Conservation (phyloP, 2,113 vertebrate genomes). For the Centropus bengalensis region DNA sequence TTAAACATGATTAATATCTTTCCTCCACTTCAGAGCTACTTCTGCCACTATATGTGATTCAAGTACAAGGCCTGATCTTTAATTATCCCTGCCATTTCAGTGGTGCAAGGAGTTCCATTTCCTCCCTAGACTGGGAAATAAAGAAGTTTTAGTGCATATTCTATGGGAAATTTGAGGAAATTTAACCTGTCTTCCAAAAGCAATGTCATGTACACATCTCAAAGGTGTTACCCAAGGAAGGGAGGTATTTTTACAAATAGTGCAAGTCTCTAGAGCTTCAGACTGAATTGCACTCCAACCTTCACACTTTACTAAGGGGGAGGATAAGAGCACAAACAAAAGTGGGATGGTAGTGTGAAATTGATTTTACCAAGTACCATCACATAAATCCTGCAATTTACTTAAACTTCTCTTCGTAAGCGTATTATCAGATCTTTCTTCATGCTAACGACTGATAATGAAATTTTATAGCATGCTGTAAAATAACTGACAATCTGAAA, state of each 20-base stretch:
- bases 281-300: not conserved
- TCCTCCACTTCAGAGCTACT: not conserved
- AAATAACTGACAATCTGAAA: slow-evolving; percentile 2
- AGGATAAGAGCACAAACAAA: not conserved
- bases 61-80: not conserved
- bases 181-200: slow-evolving; percentile 1
- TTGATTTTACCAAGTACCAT: not conserved
- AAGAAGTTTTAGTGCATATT: not conserved
- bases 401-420: not conserved
- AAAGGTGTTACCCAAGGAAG: not conserved
- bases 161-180: not conserved
- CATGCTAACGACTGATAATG: not conserved
- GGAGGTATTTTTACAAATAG: not conserved
- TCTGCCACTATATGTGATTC: not conserved
- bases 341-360: not conserved
- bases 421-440: not conserved
- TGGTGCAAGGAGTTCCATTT: not conserved
- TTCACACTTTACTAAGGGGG: not conserved
- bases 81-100: not conserved
- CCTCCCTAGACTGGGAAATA: not conserved
- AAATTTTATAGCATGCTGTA: not conserved
- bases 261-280: not conserved
- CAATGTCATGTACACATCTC: not conserved
- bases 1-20: not conserved
- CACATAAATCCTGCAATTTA: not conserved